Conservation (phyloP, 2,797 vertebrate genomes). For the Pseudomugil tenellus region DNA sequence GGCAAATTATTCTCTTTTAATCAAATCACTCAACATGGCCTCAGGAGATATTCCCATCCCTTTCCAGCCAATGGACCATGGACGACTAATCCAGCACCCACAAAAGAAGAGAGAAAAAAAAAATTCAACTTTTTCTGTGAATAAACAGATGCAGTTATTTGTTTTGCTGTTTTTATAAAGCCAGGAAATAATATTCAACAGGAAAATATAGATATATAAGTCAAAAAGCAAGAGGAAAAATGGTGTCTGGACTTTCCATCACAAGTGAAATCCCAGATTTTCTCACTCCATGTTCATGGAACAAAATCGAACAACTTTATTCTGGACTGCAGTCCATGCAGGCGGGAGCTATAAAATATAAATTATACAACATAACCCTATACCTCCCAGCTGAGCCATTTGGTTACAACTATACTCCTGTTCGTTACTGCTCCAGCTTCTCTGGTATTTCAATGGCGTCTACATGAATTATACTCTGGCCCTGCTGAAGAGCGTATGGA, state of each 20-base stretch:
- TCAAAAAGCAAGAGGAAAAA: conserved; percentile 41
- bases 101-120: background rate
- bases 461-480: conserved; percentile 76
- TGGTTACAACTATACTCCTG: conserved; percentile 80
- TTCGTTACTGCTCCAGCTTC: conserved; percentile 66
- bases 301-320: conserved; percentile 80
- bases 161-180: conserved; percentile 47
- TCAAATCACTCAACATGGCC: conserved; percentile 77
- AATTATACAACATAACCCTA: conserved; percentile 83
- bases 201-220: conserved; percentile 53
- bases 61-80: conserved; percentile 58
- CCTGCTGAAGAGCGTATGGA: conserved; percentile 72
- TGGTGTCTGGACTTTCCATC: conserved; percentile 76
- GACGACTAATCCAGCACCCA: conserved; percentile 39
- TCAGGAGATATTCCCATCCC: conserved; percentile 68
- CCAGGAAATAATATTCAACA: conserved; percentile 57
- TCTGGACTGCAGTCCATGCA: conserved; percentile 73
- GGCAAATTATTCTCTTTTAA: conserved; percentile 82
- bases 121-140: conserved; percentile 1
- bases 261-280: conserved; percentile 73
- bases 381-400: conserved; percentile 82
- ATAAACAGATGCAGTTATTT: conserved; percentile 13
- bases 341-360: conserved; percentile 83
- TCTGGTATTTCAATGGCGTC: conserved; percentile 66
- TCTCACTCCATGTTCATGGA: conserved; percentile 75